phyloP scores from a whole-genome alignment of 2,797 vertebrate genomes.

The Micrastur ruficollis region DNA sequence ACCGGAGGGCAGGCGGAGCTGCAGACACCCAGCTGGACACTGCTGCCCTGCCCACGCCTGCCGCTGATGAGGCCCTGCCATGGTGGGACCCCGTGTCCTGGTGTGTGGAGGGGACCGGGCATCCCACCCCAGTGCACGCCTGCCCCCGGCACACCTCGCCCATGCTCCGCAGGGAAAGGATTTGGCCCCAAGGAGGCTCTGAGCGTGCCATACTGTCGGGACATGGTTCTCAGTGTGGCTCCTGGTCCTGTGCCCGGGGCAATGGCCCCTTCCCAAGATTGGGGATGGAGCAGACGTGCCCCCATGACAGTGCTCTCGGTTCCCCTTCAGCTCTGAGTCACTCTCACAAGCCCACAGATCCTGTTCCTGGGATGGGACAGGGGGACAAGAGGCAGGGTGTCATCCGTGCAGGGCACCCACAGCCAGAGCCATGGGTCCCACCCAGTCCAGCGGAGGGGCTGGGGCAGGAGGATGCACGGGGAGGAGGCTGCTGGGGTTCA shows the following conservation, averaged over 20 bases:
- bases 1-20: background rate
- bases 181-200: background rate
- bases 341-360: background rate
- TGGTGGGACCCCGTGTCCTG: fast-evolving
- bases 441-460: background rate
- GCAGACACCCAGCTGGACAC: background rate
- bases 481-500: fast-evolving
- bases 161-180: fast-evolving
- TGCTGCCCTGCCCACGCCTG: background rate
- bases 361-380: background rate
- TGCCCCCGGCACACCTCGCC: fast-evolving
- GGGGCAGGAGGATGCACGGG: fast-evolving
- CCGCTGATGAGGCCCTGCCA: fast-evolving
- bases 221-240: fast-evolving
- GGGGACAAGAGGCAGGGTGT: background rate
- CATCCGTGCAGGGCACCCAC: background rate
- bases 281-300: background rate
- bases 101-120: fast-evolving
- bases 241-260: fast-evolving
- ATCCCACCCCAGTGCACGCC: fast-evolving
- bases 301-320: background rate
- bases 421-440: fast-evolving
- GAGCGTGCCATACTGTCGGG: fast-evolving
- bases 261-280: background rate
- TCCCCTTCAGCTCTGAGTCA: constrained; percentile 49